Percentiles rank a stretch among this genome's conserved stretches.
Conservation (phyloP, 1,140 invertebrate species). For the Arion vulgaris region DNA sequence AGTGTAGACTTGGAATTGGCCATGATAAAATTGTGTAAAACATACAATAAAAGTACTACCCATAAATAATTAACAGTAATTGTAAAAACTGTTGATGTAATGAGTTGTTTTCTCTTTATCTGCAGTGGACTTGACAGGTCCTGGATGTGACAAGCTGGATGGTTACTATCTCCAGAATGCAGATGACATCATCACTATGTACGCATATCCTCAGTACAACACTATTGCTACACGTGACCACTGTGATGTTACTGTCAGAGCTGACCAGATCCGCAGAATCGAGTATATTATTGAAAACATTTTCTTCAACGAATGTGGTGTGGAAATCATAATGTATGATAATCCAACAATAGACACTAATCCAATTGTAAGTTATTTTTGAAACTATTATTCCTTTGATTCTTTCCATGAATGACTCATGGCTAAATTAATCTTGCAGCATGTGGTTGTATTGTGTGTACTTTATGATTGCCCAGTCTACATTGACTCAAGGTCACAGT, state of each 20-base stretch:
- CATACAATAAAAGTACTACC: no score
- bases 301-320: slow-evolving; percentile 30
- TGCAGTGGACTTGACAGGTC: slow-evolving; percentile 31
- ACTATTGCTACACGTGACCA: slow-evolving; percentile 26
- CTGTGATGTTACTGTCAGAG: slow-evolving; percentile 22
- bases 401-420: no score
- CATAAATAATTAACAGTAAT: no score
- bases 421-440: no score
- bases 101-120: no score
- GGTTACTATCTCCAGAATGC: slow-evolving; percentile 8
- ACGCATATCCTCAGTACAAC: slow-evolving; percentile 11
- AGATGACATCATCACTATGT: slow-evolving; percentile 6
- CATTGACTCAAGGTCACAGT: no score
- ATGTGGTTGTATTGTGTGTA: no score
- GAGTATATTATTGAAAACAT: slow-evolving; percentile 20
- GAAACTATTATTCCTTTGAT: no score
- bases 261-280: neutral
- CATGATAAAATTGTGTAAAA: no score
- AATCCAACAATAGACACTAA: neutral
- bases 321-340: slow-evolving; percentile 18
- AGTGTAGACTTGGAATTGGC: no score
- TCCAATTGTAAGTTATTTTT: slow-evolving; percentile 21
- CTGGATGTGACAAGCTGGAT: slow-evolving; percentile 28
- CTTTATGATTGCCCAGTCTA: no score
- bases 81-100: no score